Evolutionary conservation across 1,140 invertebrate genomes (phyloP), one percentile per base, ranked within the genome.

Genomic region (Drosophila nannoptera): DNA sequence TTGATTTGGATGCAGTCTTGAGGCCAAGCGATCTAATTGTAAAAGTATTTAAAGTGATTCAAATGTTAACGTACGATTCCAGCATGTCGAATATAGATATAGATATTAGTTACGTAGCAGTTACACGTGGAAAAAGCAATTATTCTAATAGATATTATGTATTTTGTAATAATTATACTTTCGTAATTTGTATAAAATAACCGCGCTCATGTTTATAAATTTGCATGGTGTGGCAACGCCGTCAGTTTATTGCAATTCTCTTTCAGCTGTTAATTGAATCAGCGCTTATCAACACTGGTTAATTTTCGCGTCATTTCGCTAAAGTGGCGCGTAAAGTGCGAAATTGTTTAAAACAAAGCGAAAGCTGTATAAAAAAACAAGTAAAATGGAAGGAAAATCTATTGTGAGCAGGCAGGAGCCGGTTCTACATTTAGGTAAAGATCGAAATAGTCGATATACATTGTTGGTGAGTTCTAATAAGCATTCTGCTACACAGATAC

Each of bases 341-440:
- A 45, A 73, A 65, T 77, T 69, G 38, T 66, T 69, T 63, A 68
- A 74, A 76, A 36, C 38, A n/a, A 22, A 54, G 53, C 29, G 6
- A 5, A 69, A 73, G 43, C 56, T 64, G 33, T 38, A n/a, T 3
- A 6, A 45, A 68, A 52, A 49, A 43, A 5, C 5, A 14, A 22
- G 3, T n/a, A 61, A 42, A 69, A 88, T 88, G 87, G 82, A 88
- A 65, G 73, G 61, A 11, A 84, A 86, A 68, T 65, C 74, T 35
- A 87, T 73, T 49, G 82, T 80, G 14, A 88, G 87, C 43, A 62
- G 82, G 12, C 87, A 87, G 53, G 87, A 87, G 31, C 87, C 87
- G 3, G 67, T 68, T 22, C 53, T 89, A 32, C 78, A 87, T 48
- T 53, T 89, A 42, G 87, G 87, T 88, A 8, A 73, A 78, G 7